Evolutionary conservation across 2,888 invertebrate species (phyloP).

Genomic region (Leptopilina myrica): DNA sequence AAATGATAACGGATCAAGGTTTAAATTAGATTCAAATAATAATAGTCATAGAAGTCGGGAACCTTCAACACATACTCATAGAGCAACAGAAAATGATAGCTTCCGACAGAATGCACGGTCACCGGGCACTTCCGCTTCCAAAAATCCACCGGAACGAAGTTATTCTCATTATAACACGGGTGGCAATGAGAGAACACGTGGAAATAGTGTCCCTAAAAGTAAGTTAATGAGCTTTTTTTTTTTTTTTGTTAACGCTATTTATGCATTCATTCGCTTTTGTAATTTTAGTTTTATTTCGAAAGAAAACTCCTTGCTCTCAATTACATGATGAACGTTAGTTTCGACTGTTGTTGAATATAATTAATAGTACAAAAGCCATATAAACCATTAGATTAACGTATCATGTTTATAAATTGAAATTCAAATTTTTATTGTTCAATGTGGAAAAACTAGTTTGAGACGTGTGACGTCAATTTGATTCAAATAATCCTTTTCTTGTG

Average conservation of each 20-base stretch:
- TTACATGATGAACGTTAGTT: too few species aligned
- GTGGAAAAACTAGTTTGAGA: too few species aligned
- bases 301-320: too few species aligned
- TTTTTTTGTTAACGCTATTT: background rate
- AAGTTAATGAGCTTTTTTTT: constrained; percentile 9
- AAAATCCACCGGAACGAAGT: constrained; percentile 29
- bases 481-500: too few species aligned
- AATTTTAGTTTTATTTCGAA: background rate
- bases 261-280: background rate
- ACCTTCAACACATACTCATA: constrained; percentile 4
- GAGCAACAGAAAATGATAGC: constrained; percentile 24
- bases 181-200: constrained; percentile 23
- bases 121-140: constrained; percentile 26
- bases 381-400: too few species aligned
- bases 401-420: too few species aligned
- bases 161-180: constrained; percentile 25
- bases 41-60: background rate
- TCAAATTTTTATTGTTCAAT: too few species aligned
- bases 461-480: too few species aligned
- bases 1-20: constrained; percentile 16
- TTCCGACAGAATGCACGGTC: constrained; percentile 12
- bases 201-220: constrained; percentile 19
- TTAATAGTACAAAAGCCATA: too few species aligned
- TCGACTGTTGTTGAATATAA: too few species aligned
- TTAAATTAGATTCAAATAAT: background rate